phyloP scores from a whole-genome alignment of 1,140 invertebrate genomes.

The Eupeodes corollae region DNA sequence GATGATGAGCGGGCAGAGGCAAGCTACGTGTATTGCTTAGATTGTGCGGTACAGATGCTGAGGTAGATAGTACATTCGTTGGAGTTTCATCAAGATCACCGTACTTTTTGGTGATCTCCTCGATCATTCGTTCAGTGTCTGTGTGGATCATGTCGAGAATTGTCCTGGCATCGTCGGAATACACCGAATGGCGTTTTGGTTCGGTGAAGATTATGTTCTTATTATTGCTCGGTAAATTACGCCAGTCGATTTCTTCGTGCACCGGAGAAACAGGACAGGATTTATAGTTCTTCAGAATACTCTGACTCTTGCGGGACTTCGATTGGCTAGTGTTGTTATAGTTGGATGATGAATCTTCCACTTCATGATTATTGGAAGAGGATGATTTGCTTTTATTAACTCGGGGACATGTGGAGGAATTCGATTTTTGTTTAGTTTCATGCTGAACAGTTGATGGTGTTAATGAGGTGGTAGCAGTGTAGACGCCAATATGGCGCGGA shows the following conservation, averaged over 20 bases:
- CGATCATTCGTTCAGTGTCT: conserved; percentile 51
- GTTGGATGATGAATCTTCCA: neutral
- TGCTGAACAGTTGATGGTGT: conserved; percentile 1
- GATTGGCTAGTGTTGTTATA: conserved; percentile 12
- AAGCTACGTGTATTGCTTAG: conserved; percentile 2
- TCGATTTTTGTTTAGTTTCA: neutral
- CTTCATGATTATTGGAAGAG: conserved; percentile 1
- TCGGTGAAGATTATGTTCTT: conserved; percentile 17
- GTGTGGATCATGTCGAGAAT: conserved; percentile 48
- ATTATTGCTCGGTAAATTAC: conserved; percentile 34
- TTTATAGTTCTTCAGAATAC: conserved; percentile 55
- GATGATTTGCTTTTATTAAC: neutral
- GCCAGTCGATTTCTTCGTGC: conserved; percentile 53
- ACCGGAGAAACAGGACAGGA: conserved; percentile 56
- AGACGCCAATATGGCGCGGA: conserved; percentile 34
- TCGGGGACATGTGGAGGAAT: neutral
- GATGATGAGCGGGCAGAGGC: too few relatives aligned
- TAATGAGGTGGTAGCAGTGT: conserved; percentile 32
- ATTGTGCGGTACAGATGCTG: conserved; percentile 25
- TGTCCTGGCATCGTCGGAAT: conserved; percentile 44
- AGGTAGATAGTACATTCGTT: conserved; percentile 27
- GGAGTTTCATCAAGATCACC: conserved; percentile 42
- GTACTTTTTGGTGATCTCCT: conserved; percentile 48
- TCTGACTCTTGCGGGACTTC: conserved; percentile 37
- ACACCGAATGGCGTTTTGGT: conserved; percentile 33